These are phyloP conservation scores for Caenorhabditis brenneri DNA, from an alignment of 1,140 invertebrate species.

Conservation along the genomic window DNA sequence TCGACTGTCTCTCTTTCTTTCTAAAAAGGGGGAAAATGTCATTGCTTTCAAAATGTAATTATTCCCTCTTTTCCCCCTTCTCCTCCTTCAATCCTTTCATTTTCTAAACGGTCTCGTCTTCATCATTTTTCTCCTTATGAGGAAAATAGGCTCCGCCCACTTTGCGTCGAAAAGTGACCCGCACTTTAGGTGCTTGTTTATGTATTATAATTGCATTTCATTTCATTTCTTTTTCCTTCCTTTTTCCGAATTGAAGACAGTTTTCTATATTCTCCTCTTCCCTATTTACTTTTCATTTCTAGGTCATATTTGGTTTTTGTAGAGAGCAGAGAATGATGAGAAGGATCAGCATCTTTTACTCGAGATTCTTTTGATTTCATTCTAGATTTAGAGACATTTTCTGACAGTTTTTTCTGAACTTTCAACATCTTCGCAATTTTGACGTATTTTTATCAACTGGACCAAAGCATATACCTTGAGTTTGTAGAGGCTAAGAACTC, in stretches of 20 bases:
- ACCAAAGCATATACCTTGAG: no score
- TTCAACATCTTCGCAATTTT: background rate
- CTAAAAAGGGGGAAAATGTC: background rate
- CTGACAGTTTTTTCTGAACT: background rate
- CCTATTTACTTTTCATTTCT: slow-evolving; percentile 5
- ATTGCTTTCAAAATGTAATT: background rate
- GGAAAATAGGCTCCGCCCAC: background rate
- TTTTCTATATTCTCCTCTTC: background rate
- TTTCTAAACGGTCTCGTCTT: slow-evolving; percentile 34
- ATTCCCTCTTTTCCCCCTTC: background rate
- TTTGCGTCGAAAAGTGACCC: slow-evolving; percentile 18
- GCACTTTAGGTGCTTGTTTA: slow-evolving; percentile 43
- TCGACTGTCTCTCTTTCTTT: background rate
- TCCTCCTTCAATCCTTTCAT: background rate
- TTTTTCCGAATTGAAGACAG: background rate
- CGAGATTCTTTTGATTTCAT: background rate
- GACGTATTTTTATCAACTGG: background rate
- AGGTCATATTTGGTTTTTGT: background rate
- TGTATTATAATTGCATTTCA: slow-evolving; percentile 43
- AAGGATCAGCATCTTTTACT: no score
- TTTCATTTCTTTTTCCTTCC: background rate
- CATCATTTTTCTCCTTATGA: no score
- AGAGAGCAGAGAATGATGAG: background rate
- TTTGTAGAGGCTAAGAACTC: no score
- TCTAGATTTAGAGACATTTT: no score